Percentiles rank a stretch among this genome's conserved stretches.
Conservation (phyloP, 1,140 invertebrate genomes). For the Aricia agestis region DNA sequence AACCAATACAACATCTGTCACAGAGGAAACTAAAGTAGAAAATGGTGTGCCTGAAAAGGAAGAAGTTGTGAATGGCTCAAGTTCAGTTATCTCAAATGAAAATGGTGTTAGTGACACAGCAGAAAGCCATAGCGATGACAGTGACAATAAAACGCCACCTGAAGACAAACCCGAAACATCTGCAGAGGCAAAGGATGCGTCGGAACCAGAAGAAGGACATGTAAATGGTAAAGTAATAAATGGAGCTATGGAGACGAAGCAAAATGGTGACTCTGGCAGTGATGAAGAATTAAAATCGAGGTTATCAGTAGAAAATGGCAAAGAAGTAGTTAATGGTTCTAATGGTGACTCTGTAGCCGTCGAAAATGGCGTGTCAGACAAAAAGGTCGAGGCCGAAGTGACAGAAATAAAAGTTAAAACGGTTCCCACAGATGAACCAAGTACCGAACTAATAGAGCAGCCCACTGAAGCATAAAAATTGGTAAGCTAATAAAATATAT, state of each 20-base stretch:
- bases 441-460: slow-evolving; percentile 61
- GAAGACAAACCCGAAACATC: slow-evolving; percentile 1
- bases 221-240: slow-evolving; percentile 57
- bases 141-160: slow-evolving; percentile 1
- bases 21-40: slow-evolving; percentile 25
- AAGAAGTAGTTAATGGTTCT: slow-evolving; percentile 50
- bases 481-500: slow-evolving; percentile 45
- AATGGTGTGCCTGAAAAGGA: slow-evolving; percentile 16
- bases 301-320: slow-evolving; percentile 55
- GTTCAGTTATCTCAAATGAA: neutral
- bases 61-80: neutral
- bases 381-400: slow-evolving; percentile 44
- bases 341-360: slow-evolving; percentile 44
- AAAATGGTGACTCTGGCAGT: slow-evolving; percentile 55
- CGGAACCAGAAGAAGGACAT: slow-evolving; percentile 36
- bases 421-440: slow-evolving; percentile 51
- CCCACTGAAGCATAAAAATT: slow-evolving; percentile 67
- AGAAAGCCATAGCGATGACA: slow-evolving; percentile 28
- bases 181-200: slow-evolving; percentile 16
- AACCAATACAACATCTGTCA: neutral
- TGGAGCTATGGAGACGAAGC: slow-evolving; percentile 41
- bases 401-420: slow-evolving; percentile 64
- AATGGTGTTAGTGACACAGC: slow-evolving; percentile 21
- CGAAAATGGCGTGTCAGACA: slow-evolving; percentile 41
- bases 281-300: slow-evolving; percentile 55